phyloP scores from a whole-genome alignment of 1,140 invertebrate species.

The Drosophila ironensis region DNA sequence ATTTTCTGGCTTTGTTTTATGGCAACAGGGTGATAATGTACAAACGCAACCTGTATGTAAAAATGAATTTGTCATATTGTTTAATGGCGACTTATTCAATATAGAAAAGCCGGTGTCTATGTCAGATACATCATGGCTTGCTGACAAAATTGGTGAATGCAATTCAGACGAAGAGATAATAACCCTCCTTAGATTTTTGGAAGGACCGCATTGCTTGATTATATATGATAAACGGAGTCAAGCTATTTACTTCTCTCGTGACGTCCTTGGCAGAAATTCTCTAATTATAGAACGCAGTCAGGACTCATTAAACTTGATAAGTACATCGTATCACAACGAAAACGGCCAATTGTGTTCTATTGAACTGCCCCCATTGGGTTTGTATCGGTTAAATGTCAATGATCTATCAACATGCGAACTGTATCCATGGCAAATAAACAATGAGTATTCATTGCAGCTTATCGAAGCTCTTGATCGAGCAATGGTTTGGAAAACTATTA shows the following conservation, averaged over 20 bases:
- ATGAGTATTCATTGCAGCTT: slow-evolving; percentile 21
- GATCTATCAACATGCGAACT: slow-evolving; percentile 26
- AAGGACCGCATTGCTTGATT: slow-evolving; percentile 93
- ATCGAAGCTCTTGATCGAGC: slow-evolving; percentile 17
- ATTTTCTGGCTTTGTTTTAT: slow-evolving; percentile 85
- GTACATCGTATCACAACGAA: slow-evolving; percentile 81
- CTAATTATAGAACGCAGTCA: slow-evolving; percentile 86
- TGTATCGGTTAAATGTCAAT: slow-evolving; percentile 51
- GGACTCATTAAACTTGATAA: slow-evolving; percentile 85
- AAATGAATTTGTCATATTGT: slow-evolving; percentile 86
- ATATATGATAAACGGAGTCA: slow-evolving; percentile 87
- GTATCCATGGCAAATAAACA: slow-evolving; percentile 51
- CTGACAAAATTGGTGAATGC: slow-evolving; percentile 24
- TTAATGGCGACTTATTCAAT: slow-evolving; percentile 92
- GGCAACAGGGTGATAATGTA: slow-evolving; percentile 86
- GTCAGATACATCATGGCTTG: slow-evolving; percentile 50
- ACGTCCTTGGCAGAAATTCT: slow-evolving; percentile 92
- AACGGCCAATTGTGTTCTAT: slow-evolving; percentile 64
- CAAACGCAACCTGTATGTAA: slow-evolving; percentile 85
- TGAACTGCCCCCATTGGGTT: slow-evolving; percentile 87
- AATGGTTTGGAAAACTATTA: slow-evolving; percentile 27
- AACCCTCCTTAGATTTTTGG: slow-evolving; percentile 79
- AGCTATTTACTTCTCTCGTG: slow-evolving; percentile 91
- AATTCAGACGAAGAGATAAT: slow-evolving; percentile 18
- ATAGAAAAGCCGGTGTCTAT: slow-evolving; percentile 64